Base-by-base conservation (phyloP, 2,113 vertebrate species). In the Oncorhynchus gorbuscha region DNA sequence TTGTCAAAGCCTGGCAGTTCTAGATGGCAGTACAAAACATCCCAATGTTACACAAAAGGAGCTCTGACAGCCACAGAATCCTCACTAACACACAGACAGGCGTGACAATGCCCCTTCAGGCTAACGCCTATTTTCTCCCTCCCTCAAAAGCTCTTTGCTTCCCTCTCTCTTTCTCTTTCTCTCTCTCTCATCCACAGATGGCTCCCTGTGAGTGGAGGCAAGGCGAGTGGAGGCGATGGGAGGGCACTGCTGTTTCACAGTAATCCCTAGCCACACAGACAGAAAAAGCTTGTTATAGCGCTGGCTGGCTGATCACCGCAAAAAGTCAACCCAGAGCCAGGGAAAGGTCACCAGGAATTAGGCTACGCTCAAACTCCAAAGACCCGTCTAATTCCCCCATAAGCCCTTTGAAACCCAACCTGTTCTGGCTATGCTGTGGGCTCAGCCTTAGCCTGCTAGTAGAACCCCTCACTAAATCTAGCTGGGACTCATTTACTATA, bases 261-360 rank as follows among this genome's bases (percentile, higher is more conserved):
- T 93, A 93, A 94, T 94, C 92, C 90, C 90, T 87, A 86, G 88
- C 91, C 90, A 90, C 90, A 92, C 91, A 94, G 90, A 93, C 84
- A 86, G 87, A 90, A 89, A 93, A 92, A 92, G 92, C 90, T 91
- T 93, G 92, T 93, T 92, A 92, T 87, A 91, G 92, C 89, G 84
- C 89, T 91, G 87, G 91, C 92, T 92, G 92, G 91, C 92, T 92
- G 92, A 94, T 93, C 90, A 91, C 85, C 87, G 89, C 91, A 91
- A 89, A 93, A 93, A 94, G 93, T 94, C 93, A 94, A 92, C 91
- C 86, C 85, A 71, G 81, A 93, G 93, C 92, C 90, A 93, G 89
- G 81, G 88, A 93, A 92, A 93, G 93, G 93, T 93, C 92, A 94
- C 87, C 87, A 80, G 88, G 91, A 94, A 92, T 93, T 92, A 92